A percentile compares a stretch with the other conserved stretches of the same genome.
Evolutionary conservation across 1,140 invertebrate species (phyloP).

Genomic region (Drosophila repletoides): DNA sequence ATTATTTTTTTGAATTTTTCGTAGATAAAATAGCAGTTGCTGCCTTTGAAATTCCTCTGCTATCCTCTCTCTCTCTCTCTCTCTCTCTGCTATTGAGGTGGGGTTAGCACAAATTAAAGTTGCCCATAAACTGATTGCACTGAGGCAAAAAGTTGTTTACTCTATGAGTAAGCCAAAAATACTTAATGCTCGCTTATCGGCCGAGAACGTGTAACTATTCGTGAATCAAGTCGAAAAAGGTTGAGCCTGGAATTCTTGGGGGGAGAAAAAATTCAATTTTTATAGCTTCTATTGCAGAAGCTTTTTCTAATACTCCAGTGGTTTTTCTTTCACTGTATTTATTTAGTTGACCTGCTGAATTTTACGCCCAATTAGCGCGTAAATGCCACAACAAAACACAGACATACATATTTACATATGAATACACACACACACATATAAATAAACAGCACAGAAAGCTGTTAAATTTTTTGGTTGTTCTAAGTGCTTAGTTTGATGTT

Average conservation of each 20-base stretch:
- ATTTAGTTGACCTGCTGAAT: conserved; percentile 19
- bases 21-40: conserved; percentile 25
- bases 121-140: conserved; percentile 31
- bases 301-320: no score
- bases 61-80: no score
- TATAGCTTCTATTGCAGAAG: no score
- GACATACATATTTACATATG: conserved; percentile 18
- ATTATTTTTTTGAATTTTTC: conserved; percentile 12
- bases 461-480: conserved; percentile 19
- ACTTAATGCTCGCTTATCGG: background rate
- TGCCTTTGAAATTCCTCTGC: conserved; percentile 21
- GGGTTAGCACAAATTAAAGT: conserved; percentile 14
- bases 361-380: conserved; percentile 59
- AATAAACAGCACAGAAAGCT: conserved; percentile 28
- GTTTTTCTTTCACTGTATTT: conserved; percentile 20
- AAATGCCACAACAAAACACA: conserved; percentile 28
- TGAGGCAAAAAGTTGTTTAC: conserved; percentile 16
- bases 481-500: conserved; percentile 19
- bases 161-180: conserved; percentile 5
- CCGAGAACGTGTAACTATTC: background rate
- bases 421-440: conserved; percentile 35
- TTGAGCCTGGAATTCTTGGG: no score
- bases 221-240: no score
- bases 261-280: background rate
- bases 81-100: no score